phyloP scores from a whole-genome alignment of 1,140 invertebrate genomes.

The Drosophila subpulchrella region DNA sequence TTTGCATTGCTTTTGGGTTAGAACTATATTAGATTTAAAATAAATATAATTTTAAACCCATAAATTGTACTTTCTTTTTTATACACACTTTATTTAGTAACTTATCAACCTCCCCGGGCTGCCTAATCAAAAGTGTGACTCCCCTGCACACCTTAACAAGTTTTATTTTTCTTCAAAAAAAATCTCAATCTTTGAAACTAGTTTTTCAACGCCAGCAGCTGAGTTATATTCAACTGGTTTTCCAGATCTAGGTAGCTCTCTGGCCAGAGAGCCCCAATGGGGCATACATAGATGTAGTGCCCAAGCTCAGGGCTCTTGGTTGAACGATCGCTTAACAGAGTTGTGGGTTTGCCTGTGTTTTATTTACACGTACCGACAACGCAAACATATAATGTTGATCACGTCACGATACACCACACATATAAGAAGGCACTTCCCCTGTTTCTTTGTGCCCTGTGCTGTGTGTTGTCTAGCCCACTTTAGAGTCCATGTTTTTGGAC shows the following conservation, averaged over 20 bases:
- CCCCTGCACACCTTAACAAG: slow-evolving; percentile 3
- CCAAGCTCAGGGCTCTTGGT: slow-evolving; percentile 47
- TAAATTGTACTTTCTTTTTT: too few species aligned
- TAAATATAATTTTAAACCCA: too few species aligned
- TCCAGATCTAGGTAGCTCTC: slow-evolving; percentile 24
- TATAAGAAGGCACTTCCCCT: slow-evolving; percentile 1
- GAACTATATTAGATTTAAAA: too few species aligned
- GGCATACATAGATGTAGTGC: not conserved
- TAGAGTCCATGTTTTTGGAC: not conserved
- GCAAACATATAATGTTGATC: slow-evolving; percentile 45
- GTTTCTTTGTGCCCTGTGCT: not conserved
- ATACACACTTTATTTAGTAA: not conserved
- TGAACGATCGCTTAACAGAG: slow-evolving; percentile 57
- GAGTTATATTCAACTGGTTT: slow-evolving; percentile 67
- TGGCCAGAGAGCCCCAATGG: not conserved
- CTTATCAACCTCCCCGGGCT: not conserved
- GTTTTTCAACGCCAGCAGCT: slow-evolving; percentile 58
- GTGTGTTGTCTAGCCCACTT: not conserved
- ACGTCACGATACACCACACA: slow-evolving; percentile 37
- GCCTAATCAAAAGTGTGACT: slow-evolving; percentile 16
- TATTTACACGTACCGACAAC: slow-evolving; percentile 45
- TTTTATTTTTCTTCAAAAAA: slow-evolving; percentile 1
- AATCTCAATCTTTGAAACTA: slow-evolving; percentile 39
- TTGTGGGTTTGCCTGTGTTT: slow-evolving; percentile 10
- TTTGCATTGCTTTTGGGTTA: too few species aligned